Percentiles rank a stretch among this genome's conserved stretches.
Evolutionary conservation across 2,888 invertebrate genomes (phyloP).

Genomic region (Parasteatoda lunata): DNA sequence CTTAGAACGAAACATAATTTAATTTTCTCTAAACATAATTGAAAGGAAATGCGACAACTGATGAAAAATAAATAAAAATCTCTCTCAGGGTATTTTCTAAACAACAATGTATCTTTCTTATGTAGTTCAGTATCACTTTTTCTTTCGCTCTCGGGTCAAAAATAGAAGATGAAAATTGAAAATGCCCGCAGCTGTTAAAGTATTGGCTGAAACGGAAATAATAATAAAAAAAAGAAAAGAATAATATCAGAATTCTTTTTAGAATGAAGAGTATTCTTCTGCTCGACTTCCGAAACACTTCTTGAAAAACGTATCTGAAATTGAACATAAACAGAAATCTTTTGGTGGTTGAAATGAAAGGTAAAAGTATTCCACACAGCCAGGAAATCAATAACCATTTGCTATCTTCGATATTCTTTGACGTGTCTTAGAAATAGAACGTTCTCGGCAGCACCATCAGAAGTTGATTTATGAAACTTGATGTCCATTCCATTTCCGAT

Average conservation of each 20-base stretch:
- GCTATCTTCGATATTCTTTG: slow-evolving; percentile 7
- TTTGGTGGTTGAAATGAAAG: background rate
- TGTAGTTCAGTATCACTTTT: background rate
- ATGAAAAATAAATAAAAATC: background rate
- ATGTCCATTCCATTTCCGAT: slow-evolving; percentile 23
- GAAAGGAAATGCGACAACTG: too few relatives aligned
- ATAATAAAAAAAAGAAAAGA: too few relatives aligned
- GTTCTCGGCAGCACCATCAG: background rate
- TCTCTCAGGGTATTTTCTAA: background rate
- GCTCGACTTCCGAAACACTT: background rate
- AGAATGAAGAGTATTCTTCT: background rate
- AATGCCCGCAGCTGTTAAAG: too few relatives aligned
- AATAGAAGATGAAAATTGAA: too few relatives aligned
- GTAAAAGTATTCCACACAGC: background rate
- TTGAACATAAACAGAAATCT: slow-evolving; percentile 18
- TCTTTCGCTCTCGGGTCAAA: background rate
- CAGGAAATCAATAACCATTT: slow-evolving; percentile 13
- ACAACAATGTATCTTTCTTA: background rate
- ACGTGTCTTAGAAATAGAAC: background rate
- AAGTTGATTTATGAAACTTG: slow-evolving; percentile 5
- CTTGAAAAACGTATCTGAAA: slow-evolving; percentile 17
- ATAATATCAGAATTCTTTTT: too few relatives aligned
- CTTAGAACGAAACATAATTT: too few relatives aligned
- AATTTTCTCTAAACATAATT: too few relatives aligned
- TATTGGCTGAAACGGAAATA: too few relatives aligned